Evolutionary conservation across 2,797 vertebrate genomes (phyloP), one percentile per base, ranked within the genome.

Genomic region (Sciaenops ocellatus): DNA sequence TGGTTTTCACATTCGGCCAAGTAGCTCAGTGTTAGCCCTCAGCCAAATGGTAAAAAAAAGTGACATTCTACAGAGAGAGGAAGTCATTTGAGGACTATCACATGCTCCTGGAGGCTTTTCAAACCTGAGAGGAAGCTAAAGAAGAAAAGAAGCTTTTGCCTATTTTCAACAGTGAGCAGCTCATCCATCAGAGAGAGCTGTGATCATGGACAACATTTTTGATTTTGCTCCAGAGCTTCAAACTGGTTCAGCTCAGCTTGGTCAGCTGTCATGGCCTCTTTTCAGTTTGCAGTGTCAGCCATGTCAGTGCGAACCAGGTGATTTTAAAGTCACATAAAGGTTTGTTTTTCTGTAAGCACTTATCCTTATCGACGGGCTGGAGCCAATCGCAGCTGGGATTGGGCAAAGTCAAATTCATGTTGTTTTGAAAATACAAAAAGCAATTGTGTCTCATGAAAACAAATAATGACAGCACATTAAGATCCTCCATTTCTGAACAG

Each of bases 1-100:
- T 84, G 82, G 73, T 84, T 82, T 84, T 80, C 69, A 73, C 69
- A 57, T 85, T 89, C 54, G 59, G 12, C 50, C 30, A 70, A 83
- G 76, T 51, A 50, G 70, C 65, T 42, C 26, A 26, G 44, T 80
- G 68, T 69, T 79, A 64, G 46, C 30, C 44, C 18, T 44, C 66
- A 51, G 78, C 64, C 65, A 77, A 84, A 85, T 57, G 62, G n/a
- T 55, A 42, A 17, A n/a, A n/a, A n/a, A n/a, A n/a, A 15, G 48
- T 69, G 54, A 78, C 52, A 75, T 17, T 22, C 15, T 74, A 50
- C 54, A 76, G 42, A 38, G 34, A 34, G 68, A 73, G 65, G 75
- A 76, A 69, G 60, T 60, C 38, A 44, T 20, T 61, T 66, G 9
- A 66, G 48, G 46, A 64, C 15, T 18, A 20, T 24, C n/a, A 59